Evolutionary conservation across 2,888 invertebrate species (phyloP), one percentile per base, ranked within the genome.

Genomic region (Cybosia mesomella): DNA sequence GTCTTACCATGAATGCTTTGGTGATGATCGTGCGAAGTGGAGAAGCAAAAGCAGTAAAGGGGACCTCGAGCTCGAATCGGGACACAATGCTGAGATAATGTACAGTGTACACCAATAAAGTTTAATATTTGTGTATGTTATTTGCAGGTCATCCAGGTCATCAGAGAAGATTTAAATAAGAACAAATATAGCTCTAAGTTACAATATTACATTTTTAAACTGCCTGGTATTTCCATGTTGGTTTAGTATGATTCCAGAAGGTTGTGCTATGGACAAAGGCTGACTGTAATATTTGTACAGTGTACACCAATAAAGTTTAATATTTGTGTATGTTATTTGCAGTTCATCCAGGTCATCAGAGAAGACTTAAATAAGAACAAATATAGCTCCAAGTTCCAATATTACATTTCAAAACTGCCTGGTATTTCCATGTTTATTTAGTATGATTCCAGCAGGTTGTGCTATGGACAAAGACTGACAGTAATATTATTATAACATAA

Each of bases 141-240:
- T 53, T 62, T 34, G 0, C n/a, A 62, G 62, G 13, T 32, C 61
- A 21, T 62, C 62, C 21, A 54, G 22, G 3, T 43, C 18, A 15
- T 54, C 62, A 54, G 53, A 53, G 32, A 62, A 61, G 9, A 28
- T n/a, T 21, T 61, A 61, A 62, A 21, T 53, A 11, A 13, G 24
- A 55, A 49, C 49, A 43, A 43, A 1, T 18, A 18, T 43, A 43
- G 43, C 18, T 43, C 10, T 43, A 43, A 43, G 43, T 18, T 43
- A 43, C 5, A 18, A 39, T 39, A 15, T 39, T 15, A 43, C 15
- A 43, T 43, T 43, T 1, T 8, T 18, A 15, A 18, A 18, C 7
- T 18, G 18, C 43, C 5, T 7, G 39, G 28, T 28, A 28, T 28
- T 7, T n/a, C 49, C 43, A 0, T 43, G 43, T 7, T 43, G 2